Percentiles rank a stretch among this genome's conserved stretches.
phyloP scores from a whole-genome alignment of 1,140 invertebrate species.

The Nylanderia fulva region DNA sequence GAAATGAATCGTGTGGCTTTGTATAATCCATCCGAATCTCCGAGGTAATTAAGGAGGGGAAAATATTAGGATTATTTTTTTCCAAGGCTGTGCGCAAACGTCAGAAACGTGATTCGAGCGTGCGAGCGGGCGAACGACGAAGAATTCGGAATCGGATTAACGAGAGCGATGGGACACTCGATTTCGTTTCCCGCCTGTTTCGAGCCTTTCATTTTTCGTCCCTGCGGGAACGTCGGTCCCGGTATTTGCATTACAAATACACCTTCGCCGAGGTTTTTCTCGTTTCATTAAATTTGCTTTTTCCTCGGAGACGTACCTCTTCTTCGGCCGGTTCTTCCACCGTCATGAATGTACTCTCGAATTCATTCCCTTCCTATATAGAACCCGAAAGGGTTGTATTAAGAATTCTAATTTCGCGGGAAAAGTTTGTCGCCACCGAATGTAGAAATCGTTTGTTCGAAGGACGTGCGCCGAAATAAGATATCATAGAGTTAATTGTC shows the following conservation, averaged over 20 bases:
- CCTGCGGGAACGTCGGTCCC: slow-evolving; percentile 32
- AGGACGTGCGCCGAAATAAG: slow-evolving; percentile 63
- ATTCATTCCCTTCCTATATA: slow-evolving; percentile 35
- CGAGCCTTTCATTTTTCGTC: slow-evolving; percentile 76
- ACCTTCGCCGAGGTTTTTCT: slow-evolving; percentile 66
- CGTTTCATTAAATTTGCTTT: slow-evolving; percentile 78
- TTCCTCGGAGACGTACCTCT: slow-evolving; percentile 39
- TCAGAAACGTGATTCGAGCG: slow-evolving; percentile 68
- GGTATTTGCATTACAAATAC: slow-evolving; percentile 81
- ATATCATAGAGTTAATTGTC: slow-evolving; percentile 57
- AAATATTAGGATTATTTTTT: slow-evolving; percentile 74
- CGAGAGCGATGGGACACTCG: slow-evolving; percentile 67
- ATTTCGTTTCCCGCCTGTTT: slow-evolving; percentile 70
- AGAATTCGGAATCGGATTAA: slow-evolving; percentile 79
- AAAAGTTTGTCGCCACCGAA: slow-evolving; percentile 42
- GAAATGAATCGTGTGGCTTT: slow-evolving; percentile 29
- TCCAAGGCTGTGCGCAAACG: slow-evolving; percentile 55
- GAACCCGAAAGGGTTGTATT: slow-evolving; percentile 69
- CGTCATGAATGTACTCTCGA: slow-evolving; percentile 47
- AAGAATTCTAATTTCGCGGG: slow-evolving; percentile 72
- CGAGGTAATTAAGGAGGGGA: slow-evolving; percentile 73
- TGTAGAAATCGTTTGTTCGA: slow-evolving; percentile 58
- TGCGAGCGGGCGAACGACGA: slow-evolving; percentile 56
- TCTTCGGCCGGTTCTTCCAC: slow-evolving; percentile 38
- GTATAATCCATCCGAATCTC: slow-evolving; percentile 60